Evolutionary conservation across 2,797 vertebrate genomes (phyloP).

Genomic region (Eutrigla gurnardus): DNA sequence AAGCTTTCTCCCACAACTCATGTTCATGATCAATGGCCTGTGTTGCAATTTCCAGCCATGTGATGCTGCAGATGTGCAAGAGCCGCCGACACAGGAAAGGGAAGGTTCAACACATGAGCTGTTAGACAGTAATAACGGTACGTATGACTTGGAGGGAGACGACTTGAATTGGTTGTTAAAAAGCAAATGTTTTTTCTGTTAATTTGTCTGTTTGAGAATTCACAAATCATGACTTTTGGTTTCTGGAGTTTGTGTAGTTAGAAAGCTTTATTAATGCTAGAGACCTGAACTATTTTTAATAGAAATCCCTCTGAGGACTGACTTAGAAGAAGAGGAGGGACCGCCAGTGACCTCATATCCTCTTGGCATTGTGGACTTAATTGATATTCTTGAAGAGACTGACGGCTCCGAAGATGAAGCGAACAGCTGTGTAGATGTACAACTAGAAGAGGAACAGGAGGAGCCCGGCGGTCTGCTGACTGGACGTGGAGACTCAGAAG

Average conservation of each 20-base stretch:
- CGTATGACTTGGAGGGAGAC: constrained; percentile 16
- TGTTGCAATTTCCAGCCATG: constrained; percentile 80
- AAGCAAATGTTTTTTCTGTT: neutral
- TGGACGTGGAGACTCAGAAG: constrained; percentile 36
- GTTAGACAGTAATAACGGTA: constrained; percentile 54
- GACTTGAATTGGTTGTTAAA: neutral
- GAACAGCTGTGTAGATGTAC: constrained; percentile 34
- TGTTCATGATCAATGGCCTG: constrained; percentile 45
- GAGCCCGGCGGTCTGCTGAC: constrained; percentile 43
- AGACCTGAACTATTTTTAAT: neutral
- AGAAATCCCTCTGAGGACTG: constrained; percentile 30
- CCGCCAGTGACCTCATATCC: neutral
- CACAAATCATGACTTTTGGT: neutral
- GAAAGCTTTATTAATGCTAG: no score
- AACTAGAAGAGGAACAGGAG: constrained; percentile 62
- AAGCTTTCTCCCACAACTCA: constrained; percentile 45
- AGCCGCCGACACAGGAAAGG: constrained; percentile 63
- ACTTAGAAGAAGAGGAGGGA: constrained; percentile 42
- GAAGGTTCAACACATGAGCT: constrained; percentile 49
- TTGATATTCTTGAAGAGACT: constrained; percentile 9
- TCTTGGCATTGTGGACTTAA: constrained; percentile 32
- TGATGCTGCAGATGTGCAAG: constrained; percentile 66
- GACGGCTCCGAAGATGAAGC: constrained; percentile 19
- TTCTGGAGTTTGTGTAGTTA: neutral
- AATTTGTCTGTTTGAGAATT: constrained; percentile 12